Evolutionary conservation across 2,113 vertebrate species (phyloP), one percentile per base, ranked within the genome.

Genomic region (Pomatostomus ruficeps): DNA sequence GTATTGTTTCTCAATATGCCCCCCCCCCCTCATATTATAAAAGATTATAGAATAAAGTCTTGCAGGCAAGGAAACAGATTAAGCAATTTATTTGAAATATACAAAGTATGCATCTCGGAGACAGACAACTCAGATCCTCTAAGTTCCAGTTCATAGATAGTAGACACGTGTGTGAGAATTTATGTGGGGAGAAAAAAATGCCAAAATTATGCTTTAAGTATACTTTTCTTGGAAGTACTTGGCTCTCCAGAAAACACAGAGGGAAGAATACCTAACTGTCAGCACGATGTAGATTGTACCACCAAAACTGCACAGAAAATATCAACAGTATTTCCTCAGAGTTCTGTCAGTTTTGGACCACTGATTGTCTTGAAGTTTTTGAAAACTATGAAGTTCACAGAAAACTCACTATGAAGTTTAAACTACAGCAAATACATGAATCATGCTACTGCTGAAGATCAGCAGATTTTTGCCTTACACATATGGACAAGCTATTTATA

Each of bases 401-500:
- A 95, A 89, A 94, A 86, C 38, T 67, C 33, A 23, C 0, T 3
- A 67, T 48, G 65, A 92, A 96, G 85, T 19, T 89, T 87, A 71
- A 96, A 79, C 70, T 92, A 72, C 79, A 96, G 95, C 91, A 94
- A 97, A 93, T 54, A 89, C 91, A 89, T 85, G 89, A 95, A 91
- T 83, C 73, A 48, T 31, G 79, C 78, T 61, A 90, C 81, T 92
- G 89, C 67, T 95, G 73, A 97, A 98, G 96, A 84, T 97, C 96
- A 96, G 96, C 91, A 97, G 95, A 97, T 96, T 97, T 97, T 84
- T 93, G 95, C 95, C 66, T 94, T 93, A 94, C 57, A 65, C 95
- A 97, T 94, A 97, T 29, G 93, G 89, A 96, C 59, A 77, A 97
- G 89, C 96, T 98, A 98, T 98, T 98, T 98, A 98, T 98, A 98